A percentile compares a stretch with the other conserved stretches of the same genome.
These are phyloP conservation scores for Flexamia atlantica DNA, from an alignment of 2,888 invertebrate species.

Conservation along the genomic window DNA sequence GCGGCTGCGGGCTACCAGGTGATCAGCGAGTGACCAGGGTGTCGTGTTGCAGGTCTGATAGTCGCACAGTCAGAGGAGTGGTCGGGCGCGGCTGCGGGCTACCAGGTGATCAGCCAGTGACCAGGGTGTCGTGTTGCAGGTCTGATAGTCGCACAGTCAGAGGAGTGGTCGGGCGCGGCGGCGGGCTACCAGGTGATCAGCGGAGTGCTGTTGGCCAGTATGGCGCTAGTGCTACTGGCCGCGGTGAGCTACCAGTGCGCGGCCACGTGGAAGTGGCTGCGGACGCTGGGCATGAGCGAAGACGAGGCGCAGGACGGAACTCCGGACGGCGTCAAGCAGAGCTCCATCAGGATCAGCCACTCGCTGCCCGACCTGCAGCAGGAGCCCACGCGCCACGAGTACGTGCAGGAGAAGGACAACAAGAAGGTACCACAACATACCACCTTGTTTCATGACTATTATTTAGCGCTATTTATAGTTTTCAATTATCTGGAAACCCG, in stretches of 20 bases:
- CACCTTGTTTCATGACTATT: too few relatives aligned
- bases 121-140: constrained; percentile 60
- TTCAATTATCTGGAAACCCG: too few relatives aligned
- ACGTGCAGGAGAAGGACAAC: constrained; percentile 85
- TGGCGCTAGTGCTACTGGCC: constrained; percentile 78
- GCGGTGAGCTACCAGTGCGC: constrained; percentile 86
- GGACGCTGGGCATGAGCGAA: constrained; percentile 69
- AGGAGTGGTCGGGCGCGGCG: constrained; percentile 48
- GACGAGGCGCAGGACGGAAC: constrained; percentile 71
- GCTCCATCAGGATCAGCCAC: constrained; percentile 86
- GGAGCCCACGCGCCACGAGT: constrained; percentile 83
- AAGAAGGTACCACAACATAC: constrained; percentile 78
- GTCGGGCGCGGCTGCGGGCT: constrained; percentile 19
- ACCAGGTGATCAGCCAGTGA: constrained; percentile 29
- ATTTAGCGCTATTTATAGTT: too few relatives aligned
- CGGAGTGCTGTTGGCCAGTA: constrained; percentile 34
- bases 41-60: constrained; percentile 59
- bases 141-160: constrained; percentile 51
- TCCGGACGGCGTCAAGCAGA: constrained; percentile 77
- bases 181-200: constrained; percentile 34
- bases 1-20: background rate
- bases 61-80: constrained; percentile 57
- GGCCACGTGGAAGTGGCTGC: constrained; percentile 84
- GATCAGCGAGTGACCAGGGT: constrained; percentile 16
- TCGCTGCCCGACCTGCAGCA: constrained; percentile 86